Base-by-base conservation (phyloP, 2,113 vertebrate species). In the Upupa epops region DNA sequence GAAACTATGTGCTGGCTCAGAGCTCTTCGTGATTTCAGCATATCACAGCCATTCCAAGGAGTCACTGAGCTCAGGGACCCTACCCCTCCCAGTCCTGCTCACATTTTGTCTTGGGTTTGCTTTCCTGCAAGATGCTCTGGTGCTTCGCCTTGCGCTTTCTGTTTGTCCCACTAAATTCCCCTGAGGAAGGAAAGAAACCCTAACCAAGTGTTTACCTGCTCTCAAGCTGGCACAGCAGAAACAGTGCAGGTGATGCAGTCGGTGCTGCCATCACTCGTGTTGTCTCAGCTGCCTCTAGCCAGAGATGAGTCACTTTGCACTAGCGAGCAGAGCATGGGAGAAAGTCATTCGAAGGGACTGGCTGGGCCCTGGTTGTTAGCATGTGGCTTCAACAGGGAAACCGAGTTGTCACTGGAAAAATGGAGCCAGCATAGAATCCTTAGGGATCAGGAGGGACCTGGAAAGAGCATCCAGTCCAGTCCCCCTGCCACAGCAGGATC, bases 1-100 rank as follows among this genome's bases (percentile, higher is more conserved):
- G 75, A 94, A 95, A 91, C 71, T 95, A 94, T 95, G 94, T 88
- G 75, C 83, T 95, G 93, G 85, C 90, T 94, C 56, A 31, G 64
- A 92, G 87, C 34, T 85, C 75, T 85, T 58, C 59, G 68, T 42
- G 66, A 86, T 94, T 95, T 91, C 89, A 71, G 82, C 58, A 48
- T 80, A 80, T 92, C 82, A 26, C 25, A 77, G 64, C 88, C 88
- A 94, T 96, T 95, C 87, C 68, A 61, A 79, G 63, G 32, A 85
- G 75, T 80, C 68, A 64, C 63, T 77, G 79, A 93, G 71, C 92
- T 91, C 91, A 94, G 75, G 31, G 60, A 52, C 28, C 60, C 86
- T 91, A 85, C n/a, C 11, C 42, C 69, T 92, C 88, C 75, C 48
- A 76, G 10, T 56, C 29, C 68, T 1, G 0, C 76, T 31, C 25